Base-by-base conservation (phyloP, 92 coral and sea anemone genomes). In the Meandrina meandrites region DNA sequence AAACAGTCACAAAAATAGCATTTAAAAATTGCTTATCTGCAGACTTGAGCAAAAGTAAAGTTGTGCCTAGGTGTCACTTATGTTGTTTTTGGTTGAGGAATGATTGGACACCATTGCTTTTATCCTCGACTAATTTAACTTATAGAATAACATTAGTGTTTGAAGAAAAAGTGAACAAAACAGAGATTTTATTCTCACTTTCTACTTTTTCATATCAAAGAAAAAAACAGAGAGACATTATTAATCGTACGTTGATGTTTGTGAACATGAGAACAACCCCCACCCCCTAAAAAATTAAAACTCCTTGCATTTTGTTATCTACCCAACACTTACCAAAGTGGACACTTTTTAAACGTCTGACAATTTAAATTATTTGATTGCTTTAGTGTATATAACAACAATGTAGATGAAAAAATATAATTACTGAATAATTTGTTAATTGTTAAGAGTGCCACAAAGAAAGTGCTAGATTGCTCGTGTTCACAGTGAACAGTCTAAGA, bases 351-450 rank as follows among this genome's bases (percentile, higher is more conserved):
- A 50, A 82, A 3, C 0, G n/a, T 73, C 28, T 83, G 72, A n/a
- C 19, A 37, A 73, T 53, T 73, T 54, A 83, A 72, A 54, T 53
- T 37, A 57, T 73, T 74, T 72, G 87, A 72, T 73, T 53, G 54
- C 42, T 32, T 34, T 32, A 53, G 40, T 83, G 79, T 83, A 83
- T 36, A 83, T 72, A 73, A 53, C 30, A 71, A 6, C 42, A 35
- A 30, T 71, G 0, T 15, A 30, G 42, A 14, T 71, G 37, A 16
- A 71, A 30, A 71, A 34, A 35, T 71, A 37, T 71, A 19, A 24
- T 24, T 66, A 24, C 71, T 30, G 24, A 70, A 16, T 70, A 58
- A 28, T 48, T 60, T 13, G 30, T 62, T 42, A 21, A 17, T 80
- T 28, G 57, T 60, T 22, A 18, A 21, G 32, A 80, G 47, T 35